Conservation (phyloP, 2,113 vertebrate genomes). For the Lonchura striata region DNA sequence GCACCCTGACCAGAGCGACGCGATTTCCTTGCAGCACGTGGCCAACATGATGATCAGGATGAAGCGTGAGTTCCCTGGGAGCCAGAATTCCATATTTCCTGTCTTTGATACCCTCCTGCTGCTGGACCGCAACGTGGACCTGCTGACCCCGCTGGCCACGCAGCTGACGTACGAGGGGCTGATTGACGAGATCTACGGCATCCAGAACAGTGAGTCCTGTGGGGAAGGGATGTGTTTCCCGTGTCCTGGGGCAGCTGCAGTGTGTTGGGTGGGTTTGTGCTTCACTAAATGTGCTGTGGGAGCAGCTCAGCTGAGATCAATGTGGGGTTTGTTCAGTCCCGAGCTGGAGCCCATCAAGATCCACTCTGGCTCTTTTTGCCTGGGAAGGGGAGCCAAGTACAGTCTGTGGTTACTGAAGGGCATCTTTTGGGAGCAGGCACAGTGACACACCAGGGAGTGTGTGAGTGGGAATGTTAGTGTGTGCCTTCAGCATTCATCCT, state of each 20-base stretch:
- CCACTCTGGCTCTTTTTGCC: background rate
- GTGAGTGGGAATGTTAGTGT: background rate
- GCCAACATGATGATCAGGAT: slow-evolving; percentile 99
- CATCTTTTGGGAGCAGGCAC: background rate
- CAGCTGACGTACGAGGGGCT: slow-evolving; percentile 97
- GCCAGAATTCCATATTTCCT: slow-evolving; percentile 89
- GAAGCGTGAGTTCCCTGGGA: slow-evolving; percentile 95
- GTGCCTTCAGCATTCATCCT: background rate
- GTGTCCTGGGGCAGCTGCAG: background rate
- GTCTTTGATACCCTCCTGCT: slow-evolving; percentile 92
- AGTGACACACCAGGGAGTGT: rapidly evolving
- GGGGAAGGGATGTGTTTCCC: rapidly evolving
- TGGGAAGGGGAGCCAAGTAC: background rate
- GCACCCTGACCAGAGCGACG: rapidly evolving
- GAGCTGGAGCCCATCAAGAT: background rate
- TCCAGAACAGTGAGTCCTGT: slow-evolving; percentile 87
- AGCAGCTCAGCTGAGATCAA: background rate
- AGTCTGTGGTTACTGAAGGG: background rate
- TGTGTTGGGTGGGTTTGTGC: background rate
- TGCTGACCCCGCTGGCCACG: slow-evolving; percentile 90
- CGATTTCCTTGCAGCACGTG: slow-evolving; percentile 82
- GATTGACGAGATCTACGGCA: slow-evolving; percentile 95
- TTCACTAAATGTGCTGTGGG: background rate
- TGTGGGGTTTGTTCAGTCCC: background rate
- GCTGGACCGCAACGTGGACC: slow-evolving; percentile 92